Evolutionary conservation across 2,113 vertebrate species (phyloP).

Genomic region (Tor tambroides): DNA sequence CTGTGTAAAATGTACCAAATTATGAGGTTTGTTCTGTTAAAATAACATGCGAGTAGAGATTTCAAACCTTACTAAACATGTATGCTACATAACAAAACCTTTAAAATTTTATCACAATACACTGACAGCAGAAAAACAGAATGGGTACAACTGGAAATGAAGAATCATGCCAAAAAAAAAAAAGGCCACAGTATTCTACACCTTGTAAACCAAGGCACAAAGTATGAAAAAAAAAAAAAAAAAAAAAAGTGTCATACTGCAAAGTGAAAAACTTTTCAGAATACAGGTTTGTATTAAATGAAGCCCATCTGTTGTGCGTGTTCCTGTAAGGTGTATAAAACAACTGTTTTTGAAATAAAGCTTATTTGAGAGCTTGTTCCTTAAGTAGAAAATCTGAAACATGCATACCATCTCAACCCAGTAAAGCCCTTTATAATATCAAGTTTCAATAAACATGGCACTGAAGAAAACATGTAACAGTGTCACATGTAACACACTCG

Average conservation of each 20-base stretch:
- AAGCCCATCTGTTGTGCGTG: background rate
- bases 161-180: no score
- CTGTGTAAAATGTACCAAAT: background rate
- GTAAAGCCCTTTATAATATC: slow-evolving; percentile 28
- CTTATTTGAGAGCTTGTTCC: background rate
- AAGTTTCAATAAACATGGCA: slow-evolving; percentile 42
- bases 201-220: slow-evolving; percentile 10
- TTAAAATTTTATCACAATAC: background rate
- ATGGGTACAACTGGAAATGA: no score
- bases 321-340: slow-evolving; percentile 25
- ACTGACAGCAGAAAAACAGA: background rate
- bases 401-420: slow-evolving; percentile 15
- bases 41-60: background rate
- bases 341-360: slow-evolving; percentile 5
- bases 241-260: background rate
- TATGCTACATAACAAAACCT: background rate
- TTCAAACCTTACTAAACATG: background rate
- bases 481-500: slow-evolving; percentile 40
- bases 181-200: no score
- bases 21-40: background rate
- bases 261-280: slow-evolving; percentile 8
- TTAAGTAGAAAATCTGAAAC: background rate
- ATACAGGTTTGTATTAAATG: slow-evolving; percentile 32
- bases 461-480: slow-evolving; percentile 32
- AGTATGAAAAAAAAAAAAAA: background rate